phyloP scores from a whole-genome alignment of 2,113 vertebrate species.

The Scalopus aquaticus region DNA sequence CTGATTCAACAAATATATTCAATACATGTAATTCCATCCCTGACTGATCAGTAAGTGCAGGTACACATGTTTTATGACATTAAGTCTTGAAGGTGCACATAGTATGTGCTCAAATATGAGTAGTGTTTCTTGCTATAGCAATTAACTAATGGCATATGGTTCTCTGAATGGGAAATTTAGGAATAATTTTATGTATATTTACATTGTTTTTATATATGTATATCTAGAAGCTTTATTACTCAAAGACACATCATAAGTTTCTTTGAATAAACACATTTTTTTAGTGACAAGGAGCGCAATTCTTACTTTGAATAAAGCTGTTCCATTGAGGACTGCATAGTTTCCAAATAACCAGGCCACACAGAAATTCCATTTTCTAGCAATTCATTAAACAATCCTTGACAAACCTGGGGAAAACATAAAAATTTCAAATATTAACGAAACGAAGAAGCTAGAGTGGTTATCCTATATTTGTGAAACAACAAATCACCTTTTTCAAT shows the following conservation, averaged over 20 bases:
- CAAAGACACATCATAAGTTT: not conserved
- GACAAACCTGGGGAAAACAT: slow-evolving; percentile 89
- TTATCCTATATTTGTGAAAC: not conserved
- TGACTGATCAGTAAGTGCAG: not conserved
- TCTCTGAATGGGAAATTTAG: not conserved
- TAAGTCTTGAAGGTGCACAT: not conserved
- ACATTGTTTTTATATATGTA: not conserved
- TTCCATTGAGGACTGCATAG: slow-evolving; percentile 87
- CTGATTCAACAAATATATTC: not conserved
- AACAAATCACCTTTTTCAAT: not conserved
- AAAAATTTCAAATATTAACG: slow-evolving; percentile 28
- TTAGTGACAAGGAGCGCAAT: slow-evolving; percentile 45
- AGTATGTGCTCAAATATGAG: not conserved
- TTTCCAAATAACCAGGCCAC: slow-evolving; percentile 96
- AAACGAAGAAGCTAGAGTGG: not conserved
- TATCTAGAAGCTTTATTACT: not conserved
- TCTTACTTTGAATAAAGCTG: slow-evolving; percentile 92
- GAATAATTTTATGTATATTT: not conserved
- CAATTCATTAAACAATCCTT: slow-evolving; percentile 92
- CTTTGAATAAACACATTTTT: slow-evolving; percentile 17
- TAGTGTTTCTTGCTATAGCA: not conserved
- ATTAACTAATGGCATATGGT: not conserved
- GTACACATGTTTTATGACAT: not conserved
- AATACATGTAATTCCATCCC: not conserved
- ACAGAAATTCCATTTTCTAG: slow-evolving; percentile 90